A percentile compares a stretch with the other conserved stretches of the same genome.
Evolutionary conservation across 2,113 vertebrate genomes (phyloP).

Genomic region (Lepisosteus osseus): DNA sequence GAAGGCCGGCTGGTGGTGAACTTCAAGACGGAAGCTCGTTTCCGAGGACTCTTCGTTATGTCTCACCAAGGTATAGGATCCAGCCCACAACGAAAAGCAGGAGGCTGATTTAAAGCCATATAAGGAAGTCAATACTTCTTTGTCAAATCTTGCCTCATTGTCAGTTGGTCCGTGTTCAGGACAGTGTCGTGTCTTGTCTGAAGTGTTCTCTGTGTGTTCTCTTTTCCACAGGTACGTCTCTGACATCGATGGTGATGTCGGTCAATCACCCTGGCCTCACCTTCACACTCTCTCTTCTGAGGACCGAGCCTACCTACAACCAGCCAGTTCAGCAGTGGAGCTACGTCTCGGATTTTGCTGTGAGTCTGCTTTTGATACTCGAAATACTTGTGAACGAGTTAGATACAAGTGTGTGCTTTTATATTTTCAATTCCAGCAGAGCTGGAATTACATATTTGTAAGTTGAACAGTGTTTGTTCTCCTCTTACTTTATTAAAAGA

Average conservation of each 20-base stretch:
- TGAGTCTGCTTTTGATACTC: slow-evolving; percentile 41
- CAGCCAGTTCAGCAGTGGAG: slow-evolving; percentile 76
- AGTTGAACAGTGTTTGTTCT: neutral
- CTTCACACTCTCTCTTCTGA: slow-evolving; percentile 61
- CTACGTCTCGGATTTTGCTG: slow-evolving; percentile 70
- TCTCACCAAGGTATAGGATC: slow-evolving; percentile 64
- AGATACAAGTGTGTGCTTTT: neutral
- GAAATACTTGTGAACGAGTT: neutral
- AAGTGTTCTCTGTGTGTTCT: slow-evolving; percentile 12
- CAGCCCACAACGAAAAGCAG: neutral
- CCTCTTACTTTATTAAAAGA: neutral
- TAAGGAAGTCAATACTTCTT: no score
- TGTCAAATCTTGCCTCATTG: no score
- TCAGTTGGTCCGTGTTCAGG: no score
- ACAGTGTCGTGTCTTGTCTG: neutral
- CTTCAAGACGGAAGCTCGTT: slow-evolving; percentile 66
- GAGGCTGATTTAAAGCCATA: neutral
- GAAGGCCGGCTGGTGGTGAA: slow-evolving; percentile 67
- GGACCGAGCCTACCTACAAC: slow-evolving; percentile 68
- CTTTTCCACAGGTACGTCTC: slow-evolving; percentile 52
- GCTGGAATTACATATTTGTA: no score
- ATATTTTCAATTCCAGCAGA: neutral
- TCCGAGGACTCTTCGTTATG: slow-evolving; percentile 69
- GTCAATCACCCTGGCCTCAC: slow-evolving; percentile 66
- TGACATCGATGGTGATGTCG: slow-evolving; percentile 68